Percentiles rank a stretch among this genome's conserved stretches.
Evolutionary conservation across 2,888 invertebrate species (phyloP).

Genomic region (Drosophila percnosoma): DNA sequence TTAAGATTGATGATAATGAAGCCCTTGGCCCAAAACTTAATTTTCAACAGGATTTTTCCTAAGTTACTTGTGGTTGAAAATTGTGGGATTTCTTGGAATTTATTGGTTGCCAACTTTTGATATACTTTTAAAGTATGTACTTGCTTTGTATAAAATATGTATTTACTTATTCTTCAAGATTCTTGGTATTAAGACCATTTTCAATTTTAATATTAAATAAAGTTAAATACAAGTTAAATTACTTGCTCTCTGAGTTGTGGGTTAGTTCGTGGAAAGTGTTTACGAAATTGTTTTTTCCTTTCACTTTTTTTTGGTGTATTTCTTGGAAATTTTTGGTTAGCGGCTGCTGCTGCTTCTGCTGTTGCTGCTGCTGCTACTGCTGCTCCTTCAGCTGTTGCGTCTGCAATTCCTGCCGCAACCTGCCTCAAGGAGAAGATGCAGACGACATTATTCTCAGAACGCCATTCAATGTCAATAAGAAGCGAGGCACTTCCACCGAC

Average conservation of each 20-base stretch:
- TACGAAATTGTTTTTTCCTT: not conserved
- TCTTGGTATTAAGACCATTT: not conserved
- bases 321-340: slow-evolving; percentile 30
- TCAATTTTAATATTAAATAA: not conserved
- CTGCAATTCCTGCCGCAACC: slow-evolving; percentile 40
- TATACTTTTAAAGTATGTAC: not conserved
- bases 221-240: not conserved
- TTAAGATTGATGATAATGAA: slow-evolving; percentile 1
- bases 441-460: slow-evolving; percentile 40
- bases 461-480: slow-evolving; percentile 45
- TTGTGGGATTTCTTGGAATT: not conserved
- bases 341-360: not conserved
- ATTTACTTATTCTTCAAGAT: not conserved
- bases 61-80: not conserved
- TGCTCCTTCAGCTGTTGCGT: slow-evolving; percentile 28
- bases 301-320: slow-evolving; percentile 1
- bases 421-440: slow-evolving; percentile 41
- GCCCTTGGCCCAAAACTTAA: not conserved
- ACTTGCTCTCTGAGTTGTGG: not conserved
- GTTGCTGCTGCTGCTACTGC: not conserved
- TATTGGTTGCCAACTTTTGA: not conserved
- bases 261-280: not conserved
- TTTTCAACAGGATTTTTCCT: not conserved
- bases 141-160: not conserved
- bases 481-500: slow-evolving; percentile 22